phyloP scores from a whole-genome alignment of 1,140 invertebrate species.

The Papilio dardanus region DNA sequence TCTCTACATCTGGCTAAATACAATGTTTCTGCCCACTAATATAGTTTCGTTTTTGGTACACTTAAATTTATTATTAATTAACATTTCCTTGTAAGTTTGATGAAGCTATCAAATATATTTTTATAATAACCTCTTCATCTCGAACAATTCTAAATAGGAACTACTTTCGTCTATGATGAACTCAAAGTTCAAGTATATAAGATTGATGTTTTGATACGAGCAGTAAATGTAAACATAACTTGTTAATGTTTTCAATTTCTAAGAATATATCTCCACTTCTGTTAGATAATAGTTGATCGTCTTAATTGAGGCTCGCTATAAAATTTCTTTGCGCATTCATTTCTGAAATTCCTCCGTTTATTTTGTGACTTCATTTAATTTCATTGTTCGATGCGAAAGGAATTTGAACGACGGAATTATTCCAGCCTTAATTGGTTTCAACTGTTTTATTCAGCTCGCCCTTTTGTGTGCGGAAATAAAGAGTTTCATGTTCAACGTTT shows the following conservation, averaged over 20 bases:
- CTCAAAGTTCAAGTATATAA: too few species aligned
- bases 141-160: background rate
- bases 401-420: conserved; percentile 26
- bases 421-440: conserved; percentile 26
- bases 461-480: conserved; percentile 20
- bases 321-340: conserved; percentile 25
- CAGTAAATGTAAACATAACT: too few species aligned
- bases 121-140: background rate
- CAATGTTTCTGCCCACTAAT: background rate
- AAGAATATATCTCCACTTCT: background rate
- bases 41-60: background rate
- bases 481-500: conserved; percentile 23
- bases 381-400: conserved; percentile 22
- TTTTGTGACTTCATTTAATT: conserved; percentile 27
- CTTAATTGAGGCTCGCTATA: conserved; percentile 11
- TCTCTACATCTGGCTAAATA: background rate
- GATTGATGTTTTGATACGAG: too few species aligned
- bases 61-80: background rate
- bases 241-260: background rate
- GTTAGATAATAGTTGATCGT: background rate
- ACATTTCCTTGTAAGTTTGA: too few species aligned
- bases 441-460: conserved; percentile 9
- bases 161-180: too few species aligned
- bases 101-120: background rate
- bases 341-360: conserved; percentile 17